Base-by-base conservation (phyloP, 1,140 invertebrate genomes). In the Caenorhabditis latens region DNA sequence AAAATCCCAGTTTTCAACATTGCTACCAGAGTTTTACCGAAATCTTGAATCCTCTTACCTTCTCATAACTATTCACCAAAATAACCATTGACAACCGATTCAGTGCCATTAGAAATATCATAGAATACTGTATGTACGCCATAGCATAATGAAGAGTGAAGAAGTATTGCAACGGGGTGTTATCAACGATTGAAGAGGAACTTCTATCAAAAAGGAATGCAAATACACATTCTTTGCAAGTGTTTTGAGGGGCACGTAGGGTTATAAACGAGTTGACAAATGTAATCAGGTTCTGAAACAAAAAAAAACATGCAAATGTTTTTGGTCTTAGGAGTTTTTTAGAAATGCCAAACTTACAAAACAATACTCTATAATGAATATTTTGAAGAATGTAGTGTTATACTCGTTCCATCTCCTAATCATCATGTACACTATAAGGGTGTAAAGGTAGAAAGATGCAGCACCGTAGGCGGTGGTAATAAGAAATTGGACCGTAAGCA, bases 331-430 rank as follows among this genome's bases (percentile, higher is more conserved):
- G n/a, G 7, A 58, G 24, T n/a, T 46, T 32, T 9, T 9, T 21
- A n/a, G n/a, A n/a, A 58, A 32, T n/a, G 16, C 65, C 8, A 46
- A 43, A 71, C 65, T 71, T 46, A 71, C 65, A 19, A 71, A 43
- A 43, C 21, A 14, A 19, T 43, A 71, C 46, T 71, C 65, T 43
- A 71, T 71, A 71, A 71, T 71, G 42, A 71, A 71, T 2, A 71
- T 14, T 46, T 71, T 71, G 42, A 71, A 71, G 16, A 71, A 71
- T 46, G 65, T 46, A 19, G 21, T 71, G 42, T 71, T 71, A 42
- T 71, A 71, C 19, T 71, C 65, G 16, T n/a, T 71, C 65, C 65
- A 71, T 71, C 65, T 71, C 24, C n/a, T 71, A 8, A 43, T 43
- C 65, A 71, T 71, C 65, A 71, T 71, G 16, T 43, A 46, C 0